Evolutionary conservation across 2,113 vertebrate species (phyloP).

Genomic region (Pangasianodon gigas): DNA sequence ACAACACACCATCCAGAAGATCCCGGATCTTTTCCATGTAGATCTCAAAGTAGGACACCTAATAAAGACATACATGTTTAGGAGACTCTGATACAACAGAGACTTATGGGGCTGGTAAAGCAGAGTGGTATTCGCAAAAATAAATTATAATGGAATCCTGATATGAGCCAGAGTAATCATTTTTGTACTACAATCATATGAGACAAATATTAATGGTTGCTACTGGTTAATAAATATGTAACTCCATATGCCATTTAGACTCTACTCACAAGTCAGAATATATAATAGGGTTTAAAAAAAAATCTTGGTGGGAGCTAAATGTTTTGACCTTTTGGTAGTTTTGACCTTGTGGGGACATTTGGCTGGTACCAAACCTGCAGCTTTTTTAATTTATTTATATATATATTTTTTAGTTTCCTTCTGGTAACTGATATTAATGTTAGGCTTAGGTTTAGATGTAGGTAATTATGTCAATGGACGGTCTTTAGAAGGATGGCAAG

Average conservation of each 20-base stretch:
- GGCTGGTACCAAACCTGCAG: neutral
- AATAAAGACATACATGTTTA: conserved; percentile 9
- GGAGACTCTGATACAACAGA: neutral
- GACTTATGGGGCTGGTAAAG: neutral
- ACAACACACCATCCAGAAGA: conserved; percentile 85
- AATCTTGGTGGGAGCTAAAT: neutral
- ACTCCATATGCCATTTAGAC: neutral
- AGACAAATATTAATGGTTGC: neutral
- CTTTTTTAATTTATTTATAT: neutral
- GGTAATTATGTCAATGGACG: neutral
- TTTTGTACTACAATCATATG: neutral
- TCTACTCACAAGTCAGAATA: neutral
- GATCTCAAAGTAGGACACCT: conserved; percentile 98
- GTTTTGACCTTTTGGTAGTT: neutral
- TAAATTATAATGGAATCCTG: neutral
- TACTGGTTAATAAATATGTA: neutral
- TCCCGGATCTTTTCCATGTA: conserved; percentile 97
- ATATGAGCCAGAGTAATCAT: neutral
- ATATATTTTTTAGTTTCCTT: neutral
- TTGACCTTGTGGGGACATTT: neutral
- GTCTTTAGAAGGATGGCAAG: neutral
- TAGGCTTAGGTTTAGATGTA: neutral
- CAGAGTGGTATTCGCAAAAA: neutral
- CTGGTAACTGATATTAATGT: neutral
- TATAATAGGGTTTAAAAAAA: neutral